Percentiles rank a stretch among this genome's conserved stretches.
Evolutionary conservation across 2,797 vertebrate genomes (phyloP).

Genomic region (Danio albolineatus): DNA sequence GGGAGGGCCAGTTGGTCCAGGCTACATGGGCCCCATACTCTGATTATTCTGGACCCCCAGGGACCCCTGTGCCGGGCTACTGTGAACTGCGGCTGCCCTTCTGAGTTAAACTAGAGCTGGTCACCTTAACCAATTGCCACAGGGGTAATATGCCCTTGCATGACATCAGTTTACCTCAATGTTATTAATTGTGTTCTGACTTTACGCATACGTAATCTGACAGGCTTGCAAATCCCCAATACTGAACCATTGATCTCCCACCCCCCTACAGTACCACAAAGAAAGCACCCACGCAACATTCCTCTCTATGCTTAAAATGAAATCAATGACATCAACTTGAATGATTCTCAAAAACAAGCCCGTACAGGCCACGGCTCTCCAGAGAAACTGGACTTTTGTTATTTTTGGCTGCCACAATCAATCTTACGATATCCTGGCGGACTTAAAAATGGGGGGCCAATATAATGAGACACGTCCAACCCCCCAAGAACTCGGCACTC

Average conservation of each 20-base stretch:
- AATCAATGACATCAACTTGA: slow-evolving; percentile 64
- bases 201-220: not conserved
- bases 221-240: slow-evolving; percentile 2
- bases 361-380: slow-evolving; percentile 47
- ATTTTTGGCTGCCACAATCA: slow-evolving; percentile 65
- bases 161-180: slow-evolving; percentile 24
- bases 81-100: slow-evolving; percentile 54
- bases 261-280: slow-evolving; percentile 19
- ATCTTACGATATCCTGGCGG: slow-evolving; percentile 65
- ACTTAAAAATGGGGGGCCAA: slow-evolving; percentile 52
- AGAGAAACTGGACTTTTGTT: slow-evolving; percentile 65
- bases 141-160: slow-evolving; percentile 20
- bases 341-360: slow-evolving; percentile 60
- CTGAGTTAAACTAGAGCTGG: slow-evolving; percentile 39
- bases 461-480: slow-evolving; percentile 57
- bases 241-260: slow-evolving; percentile 7
- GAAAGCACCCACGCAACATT: slow-evolving; percentile 44
- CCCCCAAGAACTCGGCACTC: slow-evolving; percentile 55
- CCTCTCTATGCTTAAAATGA: slow-evolving; percentile 55
- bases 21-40: slow-evolving; percentile 53
- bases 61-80: slow-evolving; percentile 54
- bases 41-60: slow-evolving; percentile 58
- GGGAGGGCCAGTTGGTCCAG: slow-evolving; percentile 34
- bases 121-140: slow-evolving; percentile 36
- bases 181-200: slow-evolving; percentile 7